Percentiles rank a stretch among this genome's conserved stretches.
Conservation (phyloP, 1,140 invertebrate species). For the Platyura marginata region DNA sequence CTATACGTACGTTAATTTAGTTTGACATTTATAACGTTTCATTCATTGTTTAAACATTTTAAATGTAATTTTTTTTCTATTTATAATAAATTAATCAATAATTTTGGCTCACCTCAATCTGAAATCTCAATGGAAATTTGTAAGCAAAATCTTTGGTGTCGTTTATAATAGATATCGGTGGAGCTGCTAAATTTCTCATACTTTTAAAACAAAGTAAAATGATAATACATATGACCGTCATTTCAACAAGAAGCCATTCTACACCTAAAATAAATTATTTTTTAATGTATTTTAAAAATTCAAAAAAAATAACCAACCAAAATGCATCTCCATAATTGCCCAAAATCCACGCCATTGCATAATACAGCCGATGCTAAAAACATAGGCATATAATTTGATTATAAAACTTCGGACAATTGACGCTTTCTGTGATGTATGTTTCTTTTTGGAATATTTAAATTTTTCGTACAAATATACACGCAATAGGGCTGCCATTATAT, state of each 20-base stretch:
- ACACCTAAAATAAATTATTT: too few species aligned
- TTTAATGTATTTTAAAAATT: too few species aligned
- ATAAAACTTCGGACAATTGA: too few species aligned
- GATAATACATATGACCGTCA: slow-evolving; percentile 1
- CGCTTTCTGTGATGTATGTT: too few species aligned
- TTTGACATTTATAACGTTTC: too few species aligned
- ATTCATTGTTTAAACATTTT: too few species aligned
- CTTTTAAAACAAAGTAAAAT: slow-evolving; percentile 22
- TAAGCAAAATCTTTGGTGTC: slow-evolving; percentile 36
- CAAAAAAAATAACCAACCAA: too few species aligned
- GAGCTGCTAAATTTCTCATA: slow-evolving; percentile 35
- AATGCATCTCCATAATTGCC: too few species aligned
- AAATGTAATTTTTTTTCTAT: too few species aligned
- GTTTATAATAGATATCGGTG: slow-evolving; percentile 34
- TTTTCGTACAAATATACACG: slow-evolving; percentile 14
- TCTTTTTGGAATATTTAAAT: slow-evolving; percentile 6
- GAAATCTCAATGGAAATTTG: slow-evolving; percentile 39
- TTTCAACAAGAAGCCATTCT: too few species aligned
- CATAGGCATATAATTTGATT: slow-evolving; percentile 33
- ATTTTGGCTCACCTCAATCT: slow-evolving; percentile 12
- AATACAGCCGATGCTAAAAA: slow-evolving; percentile 33
- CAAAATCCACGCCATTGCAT: slow-evolving; percentile 40
- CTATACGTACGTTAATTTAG: too few species aligned
- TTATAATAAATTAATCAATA: too few species aligned
- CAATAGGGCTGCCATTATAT: slow-evolving; percentile 26